Base-by-base conservation (phyloP, 23 tunicate genomes). In the Aplidium turbinatum region DNA sequence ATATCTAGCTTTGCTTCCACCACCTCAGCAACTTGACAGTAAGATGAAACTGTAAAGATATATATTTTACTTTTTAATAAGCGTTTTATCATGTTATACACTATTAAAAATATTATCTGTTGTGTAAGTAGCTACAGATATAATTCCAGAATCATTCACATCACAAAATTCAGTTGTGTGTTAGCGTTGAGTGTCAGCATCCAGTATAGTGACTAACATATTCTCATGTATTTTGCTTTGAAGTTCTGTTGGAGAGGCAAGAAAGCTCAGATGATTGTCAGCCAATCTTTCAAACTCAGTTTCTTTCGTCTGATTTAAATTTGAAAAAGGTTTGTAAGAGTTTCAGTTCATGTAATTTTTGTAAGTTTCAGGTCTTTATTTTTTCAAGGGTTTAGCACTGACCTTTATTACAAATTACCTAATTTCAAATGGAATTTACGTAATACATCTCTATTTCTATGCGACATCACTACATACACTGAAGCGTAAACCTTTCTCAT, bases 231-330 rank as follows among this genome's bases (percentile, higher is more conserved):
- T 9, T 9, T 54, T 62, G 9, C 7, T 80, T 55, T 53, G 33
- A 27, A 80, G 77, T 73, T 53, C 46, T 83, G 9, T 13, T 73
- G 23, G 80, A 73, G 29, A 46, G 55, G 55, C 28, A 75, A 26
- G 63, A 73, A 38, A 33, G 9, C 18, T 58, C 31, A 26, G 73
- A 80, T 48, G 81, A 79, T 0, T 58, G 73, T 33, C 70, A 69
- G 53, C 93, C 93, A 22, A 87, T 87, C 21, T 87, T 87, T 47
- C 86, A 62, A 65, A 87, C 94, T 31, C 85, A 87, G 32, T 20
- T 70, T 47, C 48, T 46, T 47, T 70, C 58, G 38, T 35, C 25
- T 7, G 18, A 39, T 66, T 66, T 51, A 35, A 20, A n/a, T n/a
- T n/a, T n/a, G n/a, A n/a, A n/a, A n/a, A n/a, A n/a, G n/a, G n/a